Evolutionary conservation across 2,888 invertebrate species (phyloP).

Genomic region (Amorpha juglandis): DNA sequence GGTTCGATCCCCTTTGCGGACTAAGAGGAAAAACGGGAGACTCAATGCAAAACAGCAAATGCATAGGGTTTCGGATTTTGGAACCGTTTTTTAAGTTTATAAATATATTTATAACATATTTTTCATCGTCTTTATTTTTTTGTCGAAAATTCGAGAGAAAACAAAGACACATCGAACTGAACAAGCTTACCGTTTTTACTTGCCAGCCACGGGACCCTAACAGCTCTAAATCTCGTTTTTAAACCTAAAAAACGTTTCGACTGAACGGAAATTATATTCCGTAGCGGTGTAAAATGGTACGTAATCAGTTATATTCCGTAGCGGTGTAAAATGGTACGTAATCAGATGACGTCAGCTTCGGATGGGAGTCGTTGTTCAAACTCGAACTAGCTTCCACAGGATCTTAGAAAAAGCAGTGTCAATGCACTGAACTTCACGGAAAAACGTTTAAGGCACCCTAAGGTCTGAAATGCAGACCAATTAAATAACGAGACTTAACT

Average conservation of each 20-base stretch:
- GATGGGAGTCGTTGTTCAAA: slow-evolving; percentile 2
- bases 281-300: not conserved
- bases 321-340: not conserved
- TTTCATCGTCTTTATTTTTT: too few species aligned
- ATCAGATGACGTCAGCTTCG: not conserved
- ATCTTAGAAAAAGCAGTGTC: not conserved
- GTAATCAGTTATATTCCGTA: not conserved
- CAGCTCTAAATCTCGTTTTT: not conserved
- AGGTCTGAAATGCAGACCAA: too few species aligned
- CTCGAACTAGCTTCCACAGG: not conserved
- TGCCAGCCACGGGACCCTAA: not conserved
- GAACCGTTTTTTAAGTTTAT: too few species aligned
- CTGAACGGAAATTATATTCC: slow-evolving; percentile 7
- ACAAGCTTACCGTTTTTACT: not conserved
- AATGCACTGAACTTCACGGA: not conserved
- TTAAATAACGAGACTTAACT: too few species aligned
- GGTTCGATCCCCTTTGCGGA: too few species aligned
- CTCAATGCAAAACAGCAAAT: too few species aligned
- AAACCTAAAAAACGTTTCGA: not conserved
- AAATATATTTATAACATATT: too few species aligned
- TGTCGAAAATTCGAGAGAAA: too few species aligned
- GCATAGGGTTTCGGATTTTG: too few species aligned
- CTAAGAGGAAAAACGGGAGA: too few species aligned
- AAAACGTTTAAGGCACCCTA: not conserved
- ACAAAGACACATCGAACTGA: not conserved